These are phyloP conservation scores for Hippasteria phrygiana DNA, from an alignment of 53 echinoderm and acorn worm species.

Conservation along the genomic window DNA sequence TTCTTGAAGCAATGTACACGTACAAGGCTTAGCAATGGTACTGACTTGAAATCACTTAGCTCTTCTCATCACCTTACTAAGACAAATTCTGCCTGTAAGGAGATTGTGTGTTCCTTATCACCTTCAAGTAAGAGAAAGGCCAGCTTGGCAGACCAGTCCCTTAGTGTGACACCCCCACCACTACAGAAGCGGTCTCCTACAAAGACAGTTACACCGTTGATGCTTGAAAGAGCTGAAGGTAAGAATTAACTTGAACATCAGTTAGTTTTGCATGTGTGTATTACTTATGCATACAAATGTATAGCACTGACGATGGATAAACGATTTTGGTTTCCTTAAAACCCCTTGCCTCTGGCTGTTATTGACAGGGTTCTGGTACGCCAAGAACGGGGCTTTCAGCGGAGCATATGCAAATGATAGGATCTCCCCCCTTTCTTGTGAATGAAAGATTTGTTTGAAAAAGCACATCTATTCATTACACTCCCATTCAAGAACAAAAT, in stretches of 20 bases:
- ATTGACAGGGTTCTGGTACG: too few relatives aligned
- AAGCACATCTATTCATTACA: too few relatives aligned
- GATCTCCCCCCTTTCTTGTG: too few relatives aligned
- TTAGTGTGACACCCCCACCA: not conserved
- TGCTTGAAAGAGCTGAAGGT: slow-evolving; percentile 44
- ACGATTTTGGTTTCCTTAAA: too few relatives aligned
- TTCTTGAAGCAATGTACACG: slow-evolving; percentile 1
- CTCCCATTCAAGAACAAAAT: too few relatives aligned
- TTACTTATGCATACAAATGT: too few relatives aligned
- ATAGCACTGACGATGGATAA: too few relatives aligned
- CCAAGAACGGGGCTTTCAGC: too few relatives aligned
- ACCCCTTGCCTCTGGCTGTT: too few relatives aligned
- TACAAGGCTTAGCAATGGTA: not conserved
- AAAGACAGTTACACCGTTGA: slow-evolving; percentile 21
- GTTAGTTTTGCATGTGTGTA: too few relatives aligned
- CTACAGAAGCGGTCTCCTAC: not conserved
- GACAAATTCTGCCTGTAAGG: not conserved
- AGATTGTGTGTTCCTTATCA: not conserved
- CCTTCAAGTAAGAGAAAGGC: not conserved
- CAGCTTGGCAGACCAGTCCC: not conserved
- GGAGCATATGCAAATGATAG: too few relatives aligned
- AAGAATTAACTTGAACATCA: not conserved
- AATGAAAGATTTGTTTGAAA: too few relatives aligned
- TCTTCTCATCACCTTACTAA: not conserved
- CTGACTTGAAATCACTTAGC: not conserved